Percentiles rank a stretch among this genome's conserved stretches.
phyloP scores from a whole-genome alignment of 2,113 vertebrate species.

The Lophochroa leadbeateri region DNA sequence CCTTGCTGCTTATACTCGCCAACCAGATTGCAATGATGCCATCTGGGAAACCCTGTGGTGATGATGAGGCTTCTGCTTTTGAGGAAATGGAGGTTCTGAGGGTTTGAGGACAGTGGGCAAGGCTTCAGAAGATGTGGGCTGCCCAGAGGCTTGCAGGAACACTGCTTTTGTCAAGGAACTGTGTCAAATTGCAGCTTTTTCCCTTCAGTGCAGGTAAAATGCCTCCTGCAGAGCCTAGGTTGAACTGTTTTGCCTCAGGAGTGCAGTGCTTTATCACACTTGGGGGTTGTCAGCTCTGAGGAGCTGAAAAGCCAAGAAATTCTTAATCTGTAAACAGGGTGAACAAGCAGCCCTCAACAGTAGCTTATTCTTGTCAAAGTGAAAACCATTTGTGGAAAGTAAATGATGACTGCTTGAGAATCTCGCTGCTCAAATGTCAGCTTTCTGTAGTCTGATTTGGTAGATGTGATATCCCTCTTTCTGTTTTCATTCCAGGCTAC shows the following conservation, averaged over 20 bases:
- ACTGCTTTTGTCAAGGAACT: neutral
- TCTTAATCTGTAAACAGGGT: neutral
- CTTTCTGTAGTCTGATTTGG: neutral
- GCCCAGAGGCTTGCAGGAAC: neutral
- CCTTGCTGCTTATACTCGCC: neutral
- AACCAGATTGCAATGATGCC: rapidly evolving
- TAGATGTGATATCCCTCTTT: conserved; percentile 26
- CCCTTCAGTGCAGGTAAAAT: neutral
- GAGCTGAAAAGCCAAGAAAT: neutral
- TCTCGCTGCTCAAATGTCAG: neutral
- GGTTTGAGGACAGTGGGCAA: neutral
- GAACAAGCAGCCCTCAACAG: neutral
- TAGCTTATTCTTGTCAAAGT: neutral
- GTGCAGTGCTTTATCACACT: neutral
- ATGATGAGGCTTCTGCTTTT: neutral
- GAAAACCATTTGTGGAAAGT: neutral
- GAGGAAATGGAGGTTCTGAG: neutral
- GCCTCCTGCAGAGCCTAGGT: neutral
- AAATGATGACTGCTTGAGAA: neutral
- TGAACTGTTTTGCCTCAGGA: neutral
- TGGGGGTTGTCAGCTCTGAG: neutral
- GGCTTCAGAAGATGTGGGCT: neutral
- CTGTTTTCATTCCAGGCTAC: conserved; percentile 84
- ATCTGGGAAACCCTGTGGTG: neutral
- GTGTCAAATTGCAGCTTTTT: neutral